Base-by-base conservation (phyloP, 2,113 vertebrate species). In the Gambusia affinis region DNA sequence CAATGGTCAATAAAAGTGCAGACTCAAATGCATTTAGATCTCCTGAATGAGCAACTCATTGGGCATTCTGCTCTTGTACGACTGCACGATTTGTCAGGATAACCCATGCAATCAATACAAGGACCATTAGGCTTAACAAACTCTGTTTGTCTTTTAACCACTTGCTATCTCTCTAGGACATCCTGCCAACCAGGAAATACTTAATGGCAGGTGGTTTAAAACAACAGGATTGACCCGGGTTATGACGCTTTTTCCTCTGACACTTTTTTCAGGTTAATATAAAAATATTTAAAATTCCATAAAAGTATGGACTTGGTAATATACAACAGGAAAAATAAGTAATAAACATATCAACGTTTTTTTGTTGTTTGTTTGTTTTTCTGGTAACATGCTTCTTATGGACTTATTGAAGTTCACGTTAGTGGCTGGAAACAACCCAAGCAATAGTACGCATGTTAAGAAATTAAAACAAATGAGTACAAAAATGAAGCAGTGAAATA, bases 101-200 rank as follows among this genome's bases (percentile, higher is more conserved):
- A 77, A 76, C 85, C 88, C 77, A 67, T 66, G 75, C 87, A 91
- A 93, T 95, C 93, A 92, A 95, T 94, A 92, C 90, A 87, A 84
- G 87, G 80, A 60, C 93, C 91, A 94, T 94, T 94, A 94, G 82
- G 82, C 88, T 93, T 94, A 93, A 94, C 90, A 93, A 95, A 93
- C 89, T 85, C 73, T 76, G 71, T 75, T 79, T 60, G 71, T 92
- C 88, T 80, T 86, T 90, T 90, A 93, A 92, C 79, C 62, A 76
- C 61, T 70, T 62, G 54, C 70, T 79, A 78, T 74, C 83, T 86
- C 72, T 78, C 67, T 29, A 37, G 68, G 67, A 76, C 60, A 42
- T 51, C 64, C 69, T 72, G 78, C 24, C 63, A 35, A 76, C 81
- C 85, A 79, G 69, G 19, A 24, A 74, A 71, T 51, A 29, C 54